phyloP scores from a whole-genome alignment of 2,113 vertebrate species.

The Fregetta grallaria region DNA sequence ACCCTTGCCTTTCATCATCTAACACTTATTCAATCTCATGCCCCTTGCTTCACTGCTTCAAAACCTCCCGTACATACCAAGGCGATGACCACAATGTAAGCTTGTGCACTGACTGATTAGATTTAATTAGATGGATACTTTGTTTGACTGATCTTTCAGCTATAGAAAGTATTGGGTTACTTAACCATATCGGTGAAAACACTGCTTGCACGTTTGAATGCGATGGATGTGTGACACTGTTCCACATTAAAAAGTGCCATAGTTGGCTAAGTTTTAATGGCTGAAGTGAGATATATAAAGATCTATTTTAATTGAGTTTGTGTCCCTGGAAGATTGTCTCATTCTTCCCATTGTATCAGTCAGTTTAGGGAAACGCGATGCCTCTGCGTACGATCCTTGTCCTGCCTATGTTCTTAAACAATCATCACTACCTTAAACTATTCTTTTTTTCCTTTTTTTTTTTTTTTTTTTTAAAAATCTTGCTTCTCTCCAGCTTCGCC shows the following conservation, averaged over 20 bases:
- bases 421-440: background rate
- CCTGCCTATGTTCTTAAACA: background rate
- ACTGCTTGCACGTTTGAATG: slow-evolving; percentile 17
- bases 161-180: slow-evolving; percentile 64
- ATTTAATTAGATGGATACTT: slow-evolving; percentile 71
- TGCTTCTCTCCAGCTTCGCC: background rate
- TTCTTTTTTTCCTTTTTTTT: background rate
- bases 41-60: slow-evolving; percentile 41
- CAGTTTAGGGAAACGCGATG: background rate
- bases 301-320: slow-evolving; percentile 22
- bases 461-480: background rate
- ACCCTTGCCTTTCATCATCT: slow-evolving; percentile 66
- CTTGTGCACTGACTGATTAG: slow-evolving; percentile 67
- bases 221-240: background rate
- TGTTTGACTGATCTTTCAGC: slow-evolving; percentile 65
- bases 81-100: slow-evolving; percentile 66
- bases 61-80: slow-evolving; percentile 64
- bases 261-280: slow-evolving; percentile 39
- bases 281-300: slow-evolving; percentile 11
- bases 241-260: background rate
- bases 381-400: background rate
- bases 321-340: background rate
- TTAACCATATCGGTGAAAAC: slow-evolving; percentile 61
- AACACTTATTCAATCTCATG: slow-evolving; percentile 46
- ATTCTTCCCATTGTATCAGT: background rate